These are phyloP conservation scores for Harpegnathos saltator DNA, from an alignment of 1,140 invertebrate genomes.

Conservation along the genomic window DNA sequence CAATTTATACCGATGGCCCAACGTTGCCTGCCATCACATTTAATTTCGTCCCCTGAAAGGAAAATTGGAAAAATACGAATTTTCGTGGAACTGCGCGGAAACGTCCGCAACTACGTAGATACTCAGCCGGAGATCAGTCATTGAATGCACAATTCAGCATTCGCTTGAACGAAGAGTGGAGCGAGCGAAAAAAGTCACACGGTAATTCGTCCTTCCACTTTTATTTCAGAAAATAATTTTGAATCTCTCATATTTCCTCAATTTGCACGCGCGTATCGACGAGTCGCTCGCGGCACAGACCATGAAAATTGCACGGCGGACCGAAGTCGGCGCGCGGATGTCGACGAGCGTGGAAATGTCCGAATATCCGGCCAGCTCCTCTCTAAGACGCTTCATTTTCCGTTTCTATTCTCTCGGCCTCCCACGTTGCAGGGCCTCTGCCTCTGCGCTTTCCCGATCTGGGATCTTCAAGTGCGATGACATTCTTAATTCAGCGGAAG, in stretches of 20 bases:
- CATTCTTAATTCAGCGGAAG: conserved; percentile 78
- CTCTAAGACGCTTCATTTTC: conserved; percentile 50
- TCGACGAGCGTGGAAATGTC: conserved; percentile 39
- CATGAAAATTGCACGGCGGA: conserved; percentile 21
- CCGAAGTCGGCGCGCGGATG: background rate
- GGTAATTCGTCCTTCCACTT: background rate
- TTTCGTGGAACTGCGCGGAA: background rate
- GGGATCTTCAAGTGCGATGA: conserved; percentile 47
- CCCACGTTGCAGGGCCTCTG: background rate
- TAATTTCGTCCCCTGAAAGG: too few species aligned
- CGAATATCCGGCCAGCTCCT: conserved; percentile 24
- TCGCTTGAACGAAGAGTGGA: background rate
- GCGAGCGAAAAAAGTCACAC: background rate
- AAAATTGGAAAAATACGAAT: too few species aligned
- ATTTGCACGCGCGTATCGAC: background rate
- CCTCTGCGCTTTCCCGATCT: conserved; percentile 29
- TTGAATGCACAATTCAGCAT: background rate
- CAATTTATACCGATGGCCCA: too few species aligned
- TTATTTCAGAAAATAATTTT: conserved; percentile 7
- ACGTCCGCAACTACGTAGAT: background rate
- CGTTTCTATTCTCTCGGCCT: conserved; percentile 48
- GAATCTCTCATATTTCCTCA: background rate
- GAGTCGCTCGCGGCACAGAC: conserved; percentile 39
- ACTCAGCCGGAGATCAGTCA: background rate
- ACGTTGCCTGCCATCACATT: too few species aligned